Conservation (phyloP, 2,113 vertebrate genomes). For the Egretta garzetta region DNA sequence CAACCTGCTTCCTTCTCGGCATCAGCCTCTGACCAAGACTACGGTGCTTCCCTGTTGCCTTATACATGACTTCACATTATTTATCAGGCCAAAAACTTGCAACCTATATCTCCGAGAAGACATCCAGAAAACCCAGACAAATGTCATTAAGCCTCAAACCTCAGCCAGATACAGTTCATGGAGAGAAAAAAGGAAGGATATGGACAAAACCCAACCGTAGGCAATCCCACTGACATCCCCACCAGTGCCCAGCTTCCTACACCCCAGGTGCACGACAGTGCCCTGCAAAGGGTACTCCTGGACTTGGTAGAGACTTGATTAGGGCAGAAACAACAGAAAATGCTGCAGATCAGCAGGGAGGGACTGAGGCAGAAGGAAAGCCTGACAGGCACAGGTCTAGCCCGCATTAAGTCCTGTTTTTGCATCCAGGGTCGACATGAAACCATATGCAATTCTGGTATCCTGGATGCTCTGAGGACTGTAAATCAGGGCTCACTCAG, state of each 20-base stretch:
- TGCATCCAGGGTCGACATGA: neutral
- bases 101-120: neutral
- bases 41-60: neutral
- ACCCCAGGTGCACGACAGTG: accelerated
- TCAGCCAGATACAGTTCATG: neutral
- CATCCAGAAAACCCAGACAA: neutral
- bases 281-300: neutral
- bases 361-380: neutral
- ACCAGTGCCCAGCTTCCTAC: neutral
- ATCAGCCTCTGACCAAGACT: neutral
- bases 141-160: neutral
- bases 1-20: neutral
- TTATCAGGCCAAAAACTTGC: neutral
- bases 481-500: neutral
- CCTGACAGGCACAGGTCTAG: neutral
- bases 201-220: accelerated
- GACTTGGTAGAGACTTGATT: neutral
- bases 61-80: accelerated
- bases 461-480: neutral
- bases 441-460: accelerated
- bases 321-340: neutral
- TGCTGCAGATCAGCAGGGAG: neutral
- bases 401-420: neutral
- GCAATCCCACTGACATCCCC: neutral
- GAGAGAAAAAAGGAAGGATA: neutral